Evolutionary conservation across 2,113 vertebrate species (phyloP).

Genomic region (Toxotes chatareus): DNA sequence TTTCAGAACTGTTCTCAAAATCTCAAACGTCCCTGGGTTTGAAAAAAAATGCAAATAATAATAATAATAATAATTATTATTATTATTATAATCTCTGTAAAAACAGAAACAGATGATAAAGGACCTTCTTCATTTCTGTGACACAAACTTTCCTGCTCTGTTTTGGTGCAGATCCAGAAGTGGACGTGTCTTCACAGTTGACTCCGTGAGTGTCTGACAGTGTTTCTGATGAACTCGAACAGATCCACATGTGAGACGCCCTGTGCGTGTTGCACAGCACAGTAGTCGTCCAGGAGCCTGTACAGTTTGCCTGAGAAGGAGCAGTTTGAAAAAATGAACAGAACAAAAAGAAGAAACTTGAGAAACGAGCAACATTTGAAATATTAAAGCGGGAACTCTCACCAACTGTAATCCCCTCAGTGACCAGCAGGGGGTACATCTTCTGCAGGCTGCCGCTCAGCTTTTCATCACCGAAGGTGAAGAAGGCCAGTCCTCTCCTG

Average conservation of each 20-base stretch:
- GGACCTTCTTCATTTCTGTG: not conserved
- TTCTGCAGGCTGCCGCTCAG: constrained; percentile 35
- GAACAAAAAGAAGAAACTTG: not conserved
- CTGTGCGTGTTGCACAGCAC: rapidly evolving
- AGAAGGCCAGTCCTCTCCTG: constrained; percentile 71
- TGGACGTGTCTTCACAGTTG: constrained; percentile 31
- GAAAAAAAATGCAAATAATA: no score
- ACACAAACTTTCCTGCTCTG: not conserved
- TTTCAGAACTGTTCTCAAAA: no score
- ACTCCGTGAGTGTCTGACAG: not conserved
- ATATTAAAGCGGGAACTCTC: constrained; percentile 16
- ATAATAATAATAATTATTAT: no score
- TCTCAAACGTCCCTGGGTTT: no score
- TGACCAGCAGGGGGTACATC: constrained; percentile 62
- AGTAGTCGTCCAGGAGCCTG: constrained; percentile 59
- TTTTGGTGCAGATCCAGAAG: not conserved
- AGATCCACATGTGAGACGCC: not conserved
- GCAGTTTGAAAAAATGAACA: not conserved
- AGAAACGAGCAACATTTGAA: not conserved
- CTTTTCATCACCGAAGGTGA: constrained; percentile 62
- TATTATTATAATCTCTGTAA: no score
- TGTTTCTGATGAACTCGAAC: constrained; percentile 66
- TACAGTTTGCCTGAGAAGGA: constrained; percentile 64
- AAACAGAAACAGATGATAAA: no score
- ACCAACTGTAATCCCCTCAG: constrained; percentile 70